A percentile compares a stretch with the other conserved stretches of the same genome.
These are phyloP conservation scores for Epizoanthus scotinus DNA, from an alignment of 92 coral and sea anemone species.

Conservation along the genomic window DNA sequence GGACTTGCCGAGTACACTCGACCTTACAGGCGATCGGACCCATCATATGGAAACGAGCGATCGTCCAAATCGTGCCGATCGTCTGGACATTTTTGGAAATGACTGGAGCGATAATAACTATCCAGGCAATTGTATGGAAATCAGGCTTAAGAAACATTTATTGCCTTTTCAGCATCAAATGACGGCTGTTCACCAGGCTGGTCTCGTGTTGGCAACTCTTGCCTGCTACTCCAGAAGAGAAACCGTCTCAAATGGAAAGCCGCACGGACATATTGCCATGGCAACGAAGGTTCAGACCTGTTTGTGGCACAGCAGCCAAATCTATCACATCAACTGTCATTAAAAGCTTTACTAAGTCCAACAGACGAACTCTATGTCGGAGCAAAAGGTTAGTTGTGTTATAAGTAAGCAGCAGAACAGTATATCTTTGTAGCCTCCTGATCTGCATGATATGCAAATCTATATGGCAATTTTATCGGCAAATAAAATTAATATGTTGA, in stretches of 20 bases:
- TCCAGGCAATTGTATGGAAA: too few species aligned
- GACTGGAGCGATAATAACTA: too few species aligned
- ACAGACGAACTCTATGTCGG: conserved; percentile 1
- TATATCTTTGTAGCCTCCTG: too few species aligned
- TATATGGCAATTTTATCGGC: too few species aligned
- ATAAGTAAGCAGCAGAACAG: background rate
- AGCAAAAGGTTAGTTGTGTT: conserved; percentile 20
- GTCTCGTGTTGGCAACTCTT: conserved; percentile 12
- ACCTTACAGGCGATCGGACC: too few species aligned
- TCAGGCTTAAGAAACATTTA: background rate
- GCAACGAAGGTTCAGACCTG: conserved; percentile 1
- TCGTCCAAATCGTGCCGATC: too few species aligned
- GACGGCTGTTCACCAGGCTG: conserved; percentile 24
- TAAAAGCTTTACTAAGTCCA: background rate
- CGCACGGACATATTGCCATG: conserved; percentile 20
- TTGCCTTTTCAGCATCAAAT: conserved; percentile 1
- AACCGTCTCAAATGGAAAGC: background rate
- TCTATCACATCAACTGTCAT: background rate
- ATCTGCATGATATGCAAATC: too few species aligned
- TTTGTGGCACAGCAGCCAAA: background rate
- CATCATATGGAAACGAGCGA: too few species aligned
- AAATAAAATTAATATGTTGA: too few species aligned
- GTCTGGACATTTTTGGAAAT: too few species aligned
- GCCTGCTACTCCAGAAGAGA: conserved; percentile 10
- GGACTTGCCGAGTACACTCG: too few species aligned